Base-by-base conservation (phyloP, 2,888 invertebrate genomes). In the Cataglyphis cursor region DNA sequence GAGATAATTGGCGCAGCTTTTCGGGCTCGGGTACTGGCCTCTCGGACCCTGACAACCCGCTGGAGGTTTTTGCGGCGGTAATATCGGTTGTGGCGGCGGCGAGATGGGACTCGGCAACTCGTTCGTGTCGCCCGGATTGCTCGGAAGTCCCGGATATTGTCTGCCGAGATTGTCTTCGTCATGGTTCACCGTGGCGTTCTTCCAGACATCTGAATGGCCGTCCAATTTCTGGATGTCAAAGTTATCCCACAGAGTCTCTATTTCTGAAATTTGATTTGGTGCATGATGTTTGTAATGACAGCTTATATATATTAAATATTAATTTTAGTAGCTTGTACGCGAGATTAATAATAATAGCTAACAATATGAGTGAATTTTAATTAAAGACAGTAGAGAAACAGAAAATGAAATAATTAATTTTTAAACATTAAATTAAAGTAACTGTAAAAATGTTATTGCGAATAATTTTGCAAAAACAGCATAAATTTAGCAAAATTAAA, bases 21-120 rank as follows among this genome's bases (percentile, higher is more conserved):
- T 95, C 0, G 95, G 95, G 12, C 96, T 96, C 0, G 97, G 96
- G 87, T 97, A 96, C 92, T 97, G 97, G 3, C 97, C 96, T 66
- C 96, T 95, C 44, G 95, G 95, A 15, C 88, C 93, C 3, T 92
- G 88, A 57, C 95, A 95, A 1, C 94, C 93, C 2, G 91, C 90
- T 3, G 87, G 74, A 0, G 84, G 80, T 8, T 66, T 28, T 0
- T 59, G 31, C 3, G 82, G 10, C 3, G 92, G 90, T 35, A 68
- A 83, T 9, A 87, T 85, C 2, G 84, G 81, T 21, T 88, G 87
- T 10, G 61, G 38, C 0, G 87, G 83, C 44, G 92, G 89, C 4
- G 74, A 78, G n/a, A 92, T 88, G 1, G 91, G 90, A n/a, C 86
- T 88, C 1, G 93, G 93, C 41, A 93, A 81, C 65, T 93, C 93